These are phyloP conservation scores for Halcyon smyrnensis DNA, from an alignment of 2,797 vertebrate species.

Conservation along the genomic window DNA sequence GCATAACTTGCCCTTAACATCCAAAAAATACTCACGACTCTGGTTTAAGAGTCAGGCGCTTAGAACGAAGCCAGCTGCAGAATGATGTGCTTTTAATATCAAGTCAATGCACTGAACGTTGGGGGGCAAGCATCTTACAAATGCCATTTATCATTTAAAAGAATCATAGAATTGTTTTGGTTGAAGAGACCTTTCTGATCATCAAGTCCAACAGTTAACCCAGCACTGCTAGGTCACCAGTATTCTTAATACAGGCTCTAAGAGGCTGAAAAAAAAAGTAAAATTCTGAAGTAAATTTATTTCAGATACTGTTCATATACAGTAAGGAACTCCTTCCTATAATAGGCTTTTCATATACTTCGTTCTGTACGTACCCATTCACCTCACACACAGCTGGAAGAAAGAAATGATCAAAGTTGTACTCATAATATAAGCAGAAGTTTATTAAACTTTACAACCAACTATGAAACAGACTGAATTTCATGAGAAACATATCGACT, in stretches of 20 bases:
- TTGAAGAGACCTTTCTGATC: too few relatives aligned
- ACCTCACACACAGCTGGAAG: background rate
- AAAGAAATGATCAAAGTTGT: background rate
- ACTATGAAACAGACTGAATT: background rate
- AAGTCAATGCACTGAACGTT: accelerated
- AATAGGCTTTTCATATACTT: background rate
- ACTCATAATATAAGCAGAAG: background rate
- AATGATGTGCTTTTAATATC: background rate
- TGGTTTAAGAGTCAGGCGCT: background rate
- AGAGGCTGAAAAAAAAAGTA: background rate
- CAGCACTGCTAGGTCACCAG: too few relatives aligned
- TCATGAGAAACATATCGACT: background rate
- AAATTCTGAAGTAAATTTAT: background rate
- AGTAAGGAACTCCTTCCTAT: background rate
- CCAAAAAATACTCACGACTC: background rate
- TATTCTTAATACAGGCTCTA: background rate
- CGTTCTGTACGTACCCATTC: background rate
- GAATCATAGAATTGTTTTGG: background rate
- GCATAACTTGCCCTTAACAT: background rate
- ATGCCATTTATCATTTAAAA: background rate
- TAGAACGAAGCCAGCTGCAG: background rate
- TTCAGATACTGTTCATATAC: accelerated
- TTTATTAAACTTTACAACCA: background rate
- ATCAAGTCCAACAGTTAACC: too few relatives aligned
- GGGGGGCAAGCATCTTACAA: background rate